Percentiles rank a stretch among this genome's conserved stretches.
phyloP scores from a whole-genome alignment of 2,113 vertebrate species.

The Papio anubis region DNA sequence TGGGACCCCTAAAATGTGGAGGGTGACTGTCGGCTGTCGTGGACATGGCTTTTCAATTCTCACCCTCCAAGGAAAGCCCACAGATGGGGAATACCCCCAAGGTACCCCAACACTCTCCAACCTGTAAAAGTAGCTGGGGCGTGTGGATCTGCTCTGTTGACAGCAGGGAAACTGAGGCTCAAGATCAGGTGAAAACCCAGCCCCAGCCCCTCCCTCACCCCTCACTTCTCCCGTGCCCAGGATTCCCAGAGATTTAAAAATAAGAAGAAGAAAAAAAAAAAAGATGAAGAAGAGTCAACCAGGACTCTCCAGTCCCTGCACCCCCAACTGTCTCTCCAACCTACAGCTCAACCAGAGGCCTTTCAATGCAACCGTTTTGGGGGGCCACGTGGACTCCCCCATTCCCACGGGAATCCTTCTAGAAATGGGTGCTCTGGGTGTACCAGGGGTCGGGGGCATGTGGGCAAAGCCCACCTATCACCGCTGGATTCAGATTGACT shows the following conservation, averaged over 20 bases:
- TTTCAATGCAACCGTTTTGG: neutral
- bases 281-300: neutral
- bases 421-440: neutral
- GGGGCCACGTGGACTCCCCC: neutral
- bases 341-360: neutral
- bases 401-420: neutral
- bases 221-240: accelerated
- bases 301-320: too few species aligned
- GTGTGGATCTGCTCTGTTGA: too few species aligned
- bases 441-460: neutral
- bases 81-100: neutral
- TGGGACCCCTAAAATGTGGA: neutral
- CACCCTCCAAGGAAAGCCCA: accelerated
- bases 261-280: neutral
- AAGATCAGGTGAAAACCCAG: neutral
- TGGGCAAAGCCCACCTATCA: neutral
- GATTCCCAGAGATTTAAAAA: neutral
- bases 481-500: neutral
- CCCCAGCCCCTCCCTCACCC: neutral
- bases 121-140: too few species aligned
- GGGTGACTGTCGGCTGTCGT: accelerated
- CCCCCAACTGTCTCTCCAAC: neutral
- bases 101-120: neutral
- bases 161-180: neutral
- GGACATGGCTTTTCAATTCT: accelerated